A percentile compares a stretch with the other conserved stretches of the same genome.
phyloP scores from a whole-genome alignment of 2,797 vertebrate species.

The Fistularia tabacaria region DNA sequence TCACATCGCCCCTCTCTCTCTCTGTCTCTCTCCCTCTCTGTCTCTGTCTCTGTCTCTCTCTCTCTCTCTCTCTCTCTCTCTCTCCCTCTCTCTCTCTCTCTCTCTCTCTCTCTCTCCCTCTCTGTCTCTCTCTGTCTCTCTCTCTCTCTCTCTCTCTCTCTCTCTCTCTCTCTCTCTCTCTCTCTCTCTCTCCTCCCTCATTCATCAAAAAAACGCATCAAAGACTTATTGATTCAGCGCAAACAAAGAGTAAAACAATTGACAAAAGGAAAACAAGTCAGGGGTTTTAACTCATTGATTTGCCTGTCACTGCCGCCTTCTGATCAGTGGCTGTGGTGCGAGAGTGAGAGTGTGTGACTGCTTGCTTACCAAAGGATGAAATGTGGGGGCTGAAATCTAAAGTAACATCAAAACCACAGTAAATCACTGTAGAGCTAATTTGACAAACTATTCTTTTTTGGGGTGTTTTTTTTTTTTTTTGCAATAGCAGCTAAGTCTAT shows the following conservation, averaged over 20 bases:
- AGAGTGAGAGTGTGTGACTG: background rate
- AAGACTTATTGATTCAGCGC: slow-evolving; percentile 30
- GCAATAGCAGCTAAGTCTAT: too few relatives aligned
- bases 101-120: background rate
- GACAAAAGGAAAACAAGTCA: slow-evolving; percentile 22
- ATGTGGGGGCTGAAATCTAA: slow-evolving; percentile 2
- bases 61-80: background rate
- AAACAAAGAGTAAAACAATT: slow-evolving; percentile 41
- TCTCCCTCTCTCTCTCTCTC: background rate
- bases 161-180: background rate
- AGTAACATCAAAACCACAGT: slow-evolving; percentile 19
- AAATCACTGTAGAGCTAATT: slow-evolving; percentile 38
- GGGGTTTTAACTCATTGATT: slow-evolving; percentile 40
- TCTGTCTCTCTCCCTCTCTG: background rate
- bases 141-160: background rate
- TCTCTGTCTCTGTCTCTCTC: too few relatives aligned
- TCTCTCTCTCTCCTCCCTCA: background rate
- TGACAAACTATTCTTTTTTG: background rate
- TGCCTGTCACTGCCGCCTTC: slow-evolving; percentile 28
- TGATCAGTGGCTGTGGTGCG: slow-evolving; percentile 21
- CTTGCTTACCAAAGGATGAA: slow-evolving; percentile 9
- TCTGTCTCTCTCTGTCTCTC: too few relatives aligned
- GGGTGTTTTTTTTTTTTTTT: too few relatives aligned
- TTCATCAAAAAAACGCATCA: slow-evolving; percentile 25
- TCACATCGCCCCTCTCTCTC: background rate